Evolutionary conservation across 2,888 invertebrate species (phyloP), one percentile per base, ranked within the genome.

Genomic region (Stictocephala bisonia): DNA sequence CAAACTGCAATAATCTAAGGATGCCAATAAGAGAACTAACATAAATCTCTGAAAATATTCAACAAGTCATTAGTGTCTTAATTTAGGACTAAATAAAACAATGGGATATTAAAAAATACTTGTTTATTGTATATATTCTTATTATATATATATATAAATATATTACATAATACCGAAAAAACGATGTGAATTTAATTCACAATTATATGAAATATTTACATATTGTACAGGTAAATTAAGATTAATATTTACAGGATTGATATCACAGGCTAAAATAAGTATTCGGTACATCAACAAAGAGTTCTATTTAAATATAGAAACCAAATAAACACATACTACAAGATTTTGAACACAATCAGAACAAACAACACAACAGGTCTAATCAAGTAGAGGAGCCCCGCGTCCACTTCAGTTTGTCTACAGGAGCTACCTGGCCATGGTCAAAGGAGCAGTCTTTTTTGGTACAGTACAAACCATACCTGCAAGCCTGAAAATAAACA

Each of bases 401-500:
- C 15, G 64, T 70, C 73, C 73, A 73, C 22, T 73, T 73, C 18
- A 70, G 70, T 66, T 73, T 73, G 29, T 73, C 64, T 15, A 68
- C 31, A 3, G 70, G 50, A 27, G 58, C 48, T 15, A 56, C 53
- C 51, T 64, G 50, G 18, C 29, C 26, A 53, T 78, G 77, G n/a
- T 74, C 74, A 31, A 77, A 78, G 26, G 76, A 67, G 53, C 78
- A 78, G n/a, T 70, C 75, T n/a, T 73, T 64, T 31, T 77, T 78
- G 29, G 76, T 75, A 56, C 79, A 79, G 27, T 76, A 72, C 11
- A 71, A 15, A 9, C 79, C 79, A 72, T 76, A 78, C 24, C 77
- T 74, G 53, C 77, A 79, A 7, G 72, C 71, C 77, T 78, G 76
- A n/a, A n/a, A n/a, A n/a, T n/a, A n/a, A n/a, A n/a, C n/a, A n/a